phyloP scores from a whole-genome alignment of 2,113 vertebrate genomes.

The Uria lomvia region DNA sequence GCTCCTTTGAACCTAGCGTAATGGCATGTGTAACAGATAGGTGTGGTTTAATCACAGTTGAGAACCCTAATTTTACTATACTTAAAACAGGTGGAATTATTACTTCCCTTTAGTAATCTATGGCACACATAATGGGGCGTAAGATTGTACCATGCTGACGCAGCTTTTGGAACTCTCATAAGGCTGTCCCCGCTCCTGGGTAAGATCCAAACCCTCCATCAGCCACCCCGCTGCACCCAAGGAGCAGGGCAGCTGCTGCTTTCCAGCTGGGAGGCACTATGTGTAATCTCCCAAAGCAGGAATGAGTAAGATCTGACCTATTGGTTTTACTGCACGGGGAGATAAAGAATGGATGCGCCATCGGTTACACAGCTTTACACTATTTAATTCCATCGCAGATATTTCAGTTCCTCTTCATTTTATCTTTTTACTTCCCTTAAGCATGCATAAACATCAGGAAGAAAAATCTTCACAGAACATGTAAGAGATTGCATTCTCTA shows the following conservation, averaged over 20 bases:
- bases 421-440: background rate
- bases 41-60: background rate
- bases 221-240: background rate
- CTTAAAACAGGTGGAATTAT: background rate
- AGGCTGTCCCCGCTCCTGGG: accelerated
- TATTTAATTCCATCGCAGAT: background rate
- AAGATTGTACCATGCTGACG: background rate
- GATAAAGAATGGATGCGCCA: background rate
- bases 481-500: background rate
- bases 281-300: background rate
- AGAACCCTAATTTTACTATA: background rate
- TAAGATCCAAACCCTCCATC: background rate
- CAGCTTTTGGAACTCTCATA: background rate
- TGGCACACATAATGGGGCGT: background rate
- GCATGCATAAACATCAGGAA: background rate
- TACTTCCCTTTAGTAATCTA: background rate
- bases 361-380: background rate
- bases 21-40: background rate
- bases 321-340: background rate
- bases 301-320: background rate
- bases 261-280: background rate
- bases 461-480: background rate
- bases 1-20: background rate
- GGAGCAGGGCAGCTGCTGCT: accelerated
- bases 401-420: background rate